Base-by-base conservation (phyloP, 2,888 invertebrate genomes). In the Folsomia manolachei region DNA sequence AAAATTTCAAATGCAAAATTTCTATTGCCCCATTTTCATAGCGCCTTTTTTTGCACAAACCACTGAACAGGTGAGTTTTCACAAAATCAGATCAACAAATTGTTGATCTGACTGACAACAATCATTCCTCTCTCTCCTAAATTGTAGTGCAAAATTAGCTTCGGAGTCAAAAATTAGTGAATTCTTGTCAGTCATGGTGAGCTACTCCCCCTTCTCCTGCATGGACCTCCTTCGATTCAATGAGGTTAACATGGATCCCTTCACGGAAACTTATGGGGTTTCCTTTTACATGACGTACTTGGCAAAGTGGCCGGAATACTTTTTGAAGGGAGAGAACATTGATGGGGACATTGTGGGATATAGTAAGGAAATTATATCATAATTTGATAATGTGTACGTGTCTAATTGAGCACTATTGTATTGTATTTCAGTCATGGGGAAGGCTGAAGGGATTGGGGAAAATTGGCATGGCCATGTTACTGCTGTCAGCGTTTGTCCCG, bases 401-500 rank as follows among this genome's bases (percentile, higher is more conserved):
- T n/a, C n/a, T n/a, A n/a, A n/a, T n/a, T n/a, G n/a, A n/a, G n/a
- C n/a, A n/a, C n/a, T n/a, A n/a, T n/a, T n/a, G n/a, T n/a, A n/a
- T n/a, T n/a, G n/a, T 39, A 80, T 85, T 88, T 77, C 83, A 97
- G 97, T 99, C 69, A 98, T 99, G 97, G 98, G 98, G 52, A 99
- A 99, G 86, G 94, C 97, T 0, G 99, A 99, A 86, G 99, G 99
- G 0, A 90, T 90, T 80, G 91, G 92, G 67, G 95, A 97, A 81
- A 92, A 95, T 83, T 99, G 97, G 97, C 99, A 99, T 86, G 99
- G 99, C 0, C 99, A 99, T 86, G 98, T 99, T 11, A 99, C 99
- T 61, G 98, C 98, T 1, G 86, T 99, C 52, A 97, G 97, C 4
- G 97, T 99, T 1, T 94, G 97, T 2, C 95, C 97, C 1, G 93